These are phyloP conservation scores for Chesias legatella DNA, from an alignment of 2,888 invertebrate species.

Conservation along the genomic window DNA sequence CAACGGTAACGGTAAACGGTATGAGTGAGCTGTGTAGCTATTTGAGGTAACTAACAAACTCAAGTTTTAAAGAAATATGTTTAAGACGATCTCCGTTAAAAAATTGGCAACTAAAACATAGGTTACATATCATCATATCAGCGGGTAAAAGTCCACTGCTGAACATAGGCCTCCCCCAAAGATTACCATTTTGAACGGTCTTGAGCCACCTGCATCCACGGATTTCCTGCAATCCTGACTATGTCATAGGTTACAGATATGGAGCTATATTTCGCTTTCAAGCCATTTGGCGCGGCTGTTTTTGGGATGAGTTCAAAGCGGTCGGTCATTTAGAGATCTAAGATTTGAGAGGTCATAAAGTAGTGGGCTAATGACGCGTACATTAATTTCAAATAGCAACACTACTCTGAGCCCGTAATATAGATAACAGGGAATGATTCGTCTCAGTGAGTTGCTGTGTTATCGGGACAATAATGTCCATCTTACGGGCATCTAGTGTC, in stretches of 20 bases:
- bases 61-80: conserved; percentile 17
- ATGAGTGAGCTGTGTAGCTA: conserved; percentile 5
- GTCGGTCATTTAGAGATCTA: conserved; percentile 27
- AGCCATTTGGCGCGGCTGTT: conserved; percentile 36
- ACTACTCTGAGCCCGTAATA: conserved; percentile 7
- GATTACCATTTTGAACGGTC: too few species aligned
- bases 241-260: conserved; percentile 36
- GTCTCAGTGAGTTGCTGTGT: conserved; percentile 11
- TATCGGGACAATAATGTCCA: conserved; percentile 3
- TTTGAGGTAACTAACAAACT: conserved; percentile 14
- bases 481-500: conserved; percentile 20
- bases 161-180: too few species aligned
- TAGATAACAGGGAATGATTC: conserved; percentile 2
- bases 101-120: conserved; percentile 28
- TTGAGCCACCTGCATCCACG: too few species aligned
- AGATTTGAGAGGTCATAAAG: conserved; percentile 24
- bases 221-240: too few species aligned
- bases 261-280: conserved; percentile 39
- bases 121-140: too few species aligned
- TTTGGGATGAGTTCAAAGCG: conserved; percentile 35
- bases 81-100: conserved; percentile 33
- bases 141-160: too few species aligned
- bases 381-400: conserved; percentile 19
- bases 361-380: conserved; percentile 26
- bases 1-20: conserved; percentile 15